Evolutionary conservation across 2,797 vertebrate species (phyloP).

Genomic region (Nothura maculosa): DNA sequence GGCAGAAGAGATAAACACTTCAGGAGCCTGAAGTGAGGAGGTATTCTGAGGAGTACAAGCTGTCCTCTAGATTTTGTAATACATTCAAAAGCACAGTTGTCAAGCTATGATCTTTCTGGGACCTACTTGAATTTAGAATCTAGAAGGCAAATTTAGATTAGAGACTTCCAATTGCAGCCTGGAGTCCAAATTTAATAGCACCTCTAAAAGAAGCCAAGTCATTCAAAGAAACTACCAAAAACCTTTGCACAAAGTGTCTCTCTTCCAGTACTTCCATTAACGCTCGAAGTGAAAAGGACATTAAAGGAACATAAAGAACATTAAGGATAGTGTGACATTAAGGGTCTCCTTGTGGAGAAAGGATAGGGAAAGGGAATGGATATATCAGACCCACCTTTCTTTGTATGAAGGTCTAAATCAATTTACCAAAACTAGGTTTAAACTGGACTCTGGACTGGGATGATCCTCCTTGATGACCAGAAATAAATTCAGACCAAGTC

Average conservation of each 20-base stretch:
- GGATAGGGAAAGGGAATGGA: too few relatives aligned
- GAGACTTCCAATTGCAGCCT: neutral
- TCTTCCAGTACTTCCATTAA: neutral
- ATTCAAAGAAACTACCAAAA: neutral
- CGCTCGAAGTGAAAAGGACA: neutral
- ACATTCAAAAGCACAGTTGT: neutral
- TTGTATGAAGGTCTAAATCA: neutral
- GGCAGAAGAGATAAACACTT: neutral
- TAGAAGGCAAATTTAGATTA: neutral
- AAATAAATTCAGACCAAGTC: neutral
- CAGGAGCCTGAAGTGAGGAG: neutral
- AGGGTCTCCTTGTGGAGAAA: neutral
- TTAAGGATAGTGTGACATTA: too few relatives aligned
- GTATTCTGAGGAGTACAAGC: neutral
- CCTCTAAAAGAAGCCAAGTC: neutral
- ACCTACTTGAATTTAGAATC: neutral
- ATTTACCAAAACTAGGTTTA: neutral
- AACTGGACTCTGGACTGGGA: neutral
- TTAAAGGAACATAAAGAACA: neutral
- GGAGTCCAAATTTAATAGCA: neutral
- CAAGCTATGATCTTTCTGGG: neutral
- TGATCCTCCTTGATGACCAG: neutral
- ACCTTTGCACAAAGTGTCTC: neutral
- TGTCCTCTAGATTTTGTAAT: fast-evolving
- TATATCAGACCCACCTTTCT: too few relatives aligned